A percentile compares a stretch with the other conserved stretches of the same genome.
Evolutionary conservation across 2,113 vertebrate genomes (phyloP).

Genomic region (Ophthalmolycus amberensis): DNA sequence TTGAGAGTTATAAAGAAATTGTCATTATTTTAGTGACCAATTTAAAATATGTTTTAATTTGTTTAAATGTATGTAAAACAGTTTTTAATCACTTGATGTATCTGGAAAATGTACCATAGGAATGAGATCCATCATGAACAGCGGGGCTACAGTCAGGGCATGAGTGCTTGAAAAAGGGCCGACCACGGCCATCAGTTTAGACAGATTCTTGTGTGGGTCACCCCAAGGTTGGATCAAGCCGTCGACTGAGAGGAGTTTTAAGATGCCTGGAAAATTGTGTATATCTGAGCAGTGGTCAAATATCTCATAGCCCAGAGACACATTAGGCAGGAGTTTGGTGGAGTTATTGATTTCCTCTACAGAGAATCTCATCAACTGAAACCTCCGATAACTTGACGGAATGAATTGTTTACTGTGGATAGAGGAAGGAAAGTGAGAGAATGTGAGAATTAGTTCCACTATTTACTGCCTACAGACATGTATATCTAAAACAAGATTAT

Average conservation of each 20-base stretch:
- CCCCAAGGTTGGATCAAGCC: conserved; percentile 50
- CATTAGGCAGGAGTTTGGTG: conserved; percentile 83
- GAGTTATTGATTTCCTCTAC: conserved; percentile 91
- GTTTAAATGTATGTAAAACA: neutral
- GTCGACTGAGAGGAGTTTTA: conserved; percentile 70
- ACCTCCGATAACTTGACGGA: conserved; percentile 76
- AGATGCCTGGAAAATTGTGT: conserved; percentile 67
- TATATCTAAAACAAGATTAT: neutral
- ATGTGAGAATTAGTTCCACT: neutral
- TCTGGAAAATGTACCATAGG: conserved; percentile 82
- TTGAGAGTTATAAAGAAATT: neutral
- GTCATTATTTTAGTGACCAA: neutral
- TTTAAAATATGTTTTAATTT: neutral
- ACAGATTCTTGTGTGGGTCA: conserved; percentile 10
- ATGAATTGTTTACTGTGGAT: conserved; percentile 68
- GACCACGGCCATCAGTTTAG: conserved; percentile 37
- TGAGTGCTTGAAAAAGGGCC: conserved; percentile 69
- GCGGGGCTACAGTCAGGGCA: conserved; percentile 68
- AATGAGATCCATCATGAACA: conserved; percentile 83
- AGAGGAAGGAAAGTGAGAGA: neutral
- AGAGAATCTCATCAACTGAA: conserved; percentile 86
- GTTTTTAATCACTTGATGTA: neutral
- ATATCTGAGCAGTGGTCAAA: conserved; percentile 84
- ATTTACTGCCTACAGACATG: neutral
- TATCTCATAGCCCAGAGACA: conserved; percentile 87